Conservation (phyloP, 2,888 invertebrate species). For the Harpalus rubripes region DNA sequence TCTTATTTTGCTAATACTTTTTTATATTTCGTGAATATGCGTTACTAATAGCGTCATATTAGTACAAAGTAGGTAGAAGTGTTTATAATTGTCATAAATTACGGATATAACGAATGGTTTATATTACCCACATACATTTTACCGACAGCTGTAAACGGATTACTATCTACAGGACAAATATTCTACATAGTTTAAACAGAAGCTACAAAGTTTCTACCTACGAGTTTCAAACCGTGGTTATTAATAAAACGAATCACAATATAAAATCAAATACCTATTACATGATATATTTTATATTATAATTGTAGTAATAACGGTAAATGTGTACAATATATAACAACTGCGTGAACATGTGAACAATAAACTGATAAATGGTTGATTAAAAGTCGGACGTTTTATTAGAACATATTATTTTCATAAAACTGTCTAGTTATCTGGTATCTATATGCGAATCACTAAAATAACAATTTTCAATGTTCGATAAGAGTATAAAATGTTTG, state of each 20-base stretch:
- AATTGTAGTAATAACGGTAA: constrained; percentile 14
- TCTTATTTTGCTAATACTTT: too few species aligned
- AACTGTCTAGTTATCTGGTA: constrained; percentile 26
- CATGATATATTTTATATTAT: constrained; percentile 6
- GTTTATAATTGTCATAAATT: constrained; percentile 51
- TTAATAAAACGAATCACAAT: neutral
- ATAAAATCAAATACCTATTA: too few species aligned
- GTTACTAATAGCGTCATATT: constrained; percentile 40
- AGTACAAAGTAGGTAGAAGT: constrained; percentile 23
- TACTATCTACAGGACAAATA: constrained; percentile 18
- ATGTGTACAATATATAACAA: neutral
- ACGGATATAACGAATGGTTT: constrained; percentile 42
- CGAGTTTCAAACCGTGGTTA: neutral
- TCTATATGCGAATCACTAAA: constrained; percentile 38
- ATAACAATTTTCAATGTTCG: constrained; percentile 46
- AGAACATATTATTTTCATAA: constrained; percentile 47
- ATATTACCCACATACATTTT: constrained; percentile 49
- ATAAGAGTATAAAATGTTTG: constrained; percentile 49
- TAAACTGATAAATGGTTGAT: constrained; percentile 27
- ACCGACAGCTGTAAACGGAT: constrained; percentile 41
- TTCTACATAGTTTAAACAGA: constrained; percentile 17
- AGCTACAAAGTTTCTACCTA: constrained; percentile 15
- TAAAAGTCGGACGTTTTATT: constrained; percentile 33
- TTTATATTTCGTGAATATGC: neutral
- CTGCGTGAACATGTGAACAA: constrained; percentile 1